A percentile compares a stretch with the other conserved stretches of the same genome.
Conservation (phyloP, 2,888 invertebrate genomes). For the Nowickia ferox region DNA sequence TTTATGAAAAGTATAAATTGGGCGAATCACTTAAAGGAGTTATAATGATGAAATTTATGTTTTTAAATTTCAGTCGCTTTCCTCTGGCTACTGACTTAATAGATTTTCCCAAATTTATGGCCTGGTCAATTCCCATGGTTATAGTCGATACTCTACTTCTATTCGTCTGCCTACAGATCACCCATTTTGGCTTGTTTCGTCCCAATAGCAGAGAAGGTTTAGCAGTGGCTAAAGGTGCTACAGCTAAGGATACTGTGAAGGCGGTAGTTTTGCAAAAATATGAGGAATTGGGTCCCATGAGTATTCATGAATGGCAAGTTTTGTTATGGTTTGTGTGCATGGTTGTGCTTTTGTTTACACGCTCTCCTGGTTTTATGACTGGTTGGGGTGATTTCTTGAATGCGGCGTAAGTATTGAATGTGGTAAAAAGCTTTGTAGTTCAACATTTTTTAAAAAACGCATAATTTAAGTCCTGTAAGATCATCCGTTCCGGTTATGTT, state of each 20-base stretch:
- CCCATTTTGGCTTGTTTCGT: constrained; percentile 79
- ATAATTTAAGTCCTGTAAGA: constrained; percentile 73
- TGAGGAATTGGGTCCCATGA: constrained; percentile 68
- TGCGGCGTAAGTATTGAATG: constrained; percentile 49
- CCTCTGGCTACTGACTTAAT: constrained; percentile 75
- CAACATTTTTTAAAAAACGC: not conserved
- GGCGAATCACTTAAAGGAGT: not conserved
- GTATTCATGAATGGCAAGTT: constrained; percentile 70
- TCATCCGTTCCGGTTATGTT: constrained; percentile 88
- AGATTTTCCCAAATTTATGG: constrained; percentile 76
- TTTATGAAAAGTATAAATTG: constrained; percentile 85
- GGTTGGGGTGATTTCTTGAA: constrained; percentile 70
- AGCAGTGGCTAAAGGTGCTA: constrained; percentile 62
- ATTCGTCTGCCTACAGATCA: constrained; percentile 74
- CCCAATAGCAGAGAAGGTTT: constrained; percentile 70
- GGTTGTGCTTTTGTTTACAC: constrained; percentile 65
- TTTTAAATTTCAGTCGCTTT: constrained; percentile 75
- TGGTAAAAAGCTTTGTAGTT: not conserved
- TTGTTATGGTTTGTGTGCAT: constrained; percentile 63
- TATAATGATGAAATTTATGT: not conserved
- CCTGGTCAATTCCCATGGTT: constrained; percentile 75
- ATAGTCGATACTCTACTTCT: constrained; percentile 72
- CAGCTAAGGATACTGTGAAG: constrained; percentile 55
- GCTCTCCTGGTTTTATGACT: constrained; percentile 65
- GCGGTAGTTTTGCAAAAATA: constrained; percentile 61